Evolutionary conservation across 2,113 vertebrate species (phyloP).

Genomic region (Ia io): DNA sequence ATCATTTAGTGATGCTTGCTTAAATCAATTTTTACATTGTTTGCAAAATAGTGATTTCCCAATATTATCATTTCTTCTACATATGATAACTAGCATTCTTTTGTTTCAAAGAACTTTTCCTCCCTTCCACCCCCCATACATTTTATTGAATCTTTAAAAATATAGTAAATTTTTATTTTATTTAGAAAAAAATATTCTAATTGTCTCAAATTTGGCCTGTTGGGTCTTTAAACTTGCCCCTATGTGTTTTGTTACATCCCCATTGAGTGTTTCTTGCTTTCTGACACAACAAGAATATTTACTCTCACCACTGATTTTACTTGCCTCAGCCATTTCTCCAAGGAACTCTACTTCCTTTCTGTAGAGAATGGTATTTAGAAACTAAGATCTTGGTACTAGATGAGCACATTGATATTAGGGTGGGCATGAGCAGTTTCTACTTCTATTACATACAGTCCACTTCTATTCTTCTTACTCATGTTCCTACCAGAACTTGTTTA

Average conservation of each 20-base stretch:
- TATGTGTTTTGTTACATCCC: not conserved
- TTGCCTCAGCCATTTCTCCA: not conserved
- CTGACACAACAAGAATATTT: not conserved
- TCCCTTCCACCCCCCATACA: not conserved
- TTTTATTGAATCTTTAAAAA: not conserved
- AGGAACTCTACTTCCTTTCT: not conserved
- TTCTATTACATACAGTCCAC: not conserved
- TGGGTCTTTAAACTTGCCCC: not conserved
- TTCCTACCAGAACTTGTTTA: not conserved
- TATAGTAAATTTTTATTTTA: not conserved
- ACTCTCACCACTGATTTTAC: not conserved
- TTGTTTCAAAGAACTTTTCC: not conserved
- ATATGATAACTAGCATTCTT: not conserved
- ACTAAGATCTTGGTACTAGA: not conserved
- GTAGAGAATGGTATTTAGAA: conserved; percentile 8
- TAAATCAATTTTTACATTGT: not conserved
- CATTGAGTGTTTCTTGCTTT: not conserved
- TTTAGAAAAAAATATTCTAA: not conserved
- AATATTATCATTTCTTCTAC: not conserved
- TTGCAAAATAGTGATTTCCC: not conserved
- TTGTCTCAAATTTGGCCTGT: not conserved
- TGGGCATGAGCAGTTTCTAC: not conserved
- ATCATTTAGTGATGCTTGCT: not conserved
- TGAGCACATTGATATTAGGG: not conserved
- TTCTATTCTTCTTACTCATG: not conserved